phyloP scores from a whole-genome alignment of 2,113 vertebrate species.

The Phyllostomus hastatus region DNA sequence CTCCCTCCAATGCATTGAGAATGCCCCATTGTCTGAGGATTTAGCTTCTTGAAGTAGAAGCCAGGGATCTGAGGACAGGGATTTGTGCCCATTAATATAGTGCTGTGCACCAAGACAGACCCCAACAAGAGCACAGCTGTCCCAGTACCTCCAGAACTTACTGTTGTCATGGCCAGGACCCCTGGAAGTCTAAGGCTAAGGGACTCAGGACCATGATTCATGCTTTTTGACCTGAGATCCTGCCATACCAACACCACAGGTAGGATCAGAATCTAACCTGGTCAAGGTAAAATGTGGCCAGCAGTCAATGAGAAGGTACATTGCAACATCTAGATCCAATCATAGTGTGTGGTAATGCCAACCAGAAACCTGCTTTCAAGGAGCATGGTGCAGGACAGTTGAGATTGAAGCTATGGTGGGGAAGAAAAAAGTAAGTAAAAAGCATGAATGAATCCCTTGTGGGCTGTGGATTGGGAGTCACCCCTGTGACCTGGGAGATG shows the following conservation, averaged over 20 bases:
- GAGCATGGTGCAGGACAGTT: background rate
- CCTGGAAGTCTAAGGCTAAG: background rate
- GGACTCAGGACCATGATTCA: background rate
- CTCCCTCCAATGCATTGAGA: too few species aligned
- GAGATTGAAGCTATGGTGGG: background rate
- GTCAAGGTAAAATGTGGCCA: background rate
- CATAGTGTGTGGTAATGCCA: background rate
- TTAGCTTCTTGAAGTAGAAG: background rate
- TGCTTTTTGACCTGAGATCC: background rate
- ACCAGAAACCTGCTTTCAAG: background rate
- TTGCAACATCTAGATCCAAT: background rate
- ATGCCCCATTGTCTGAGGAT: too few species aligned
- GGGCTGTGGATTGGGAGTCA: background rate
- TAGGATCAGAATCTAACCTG: background rate
- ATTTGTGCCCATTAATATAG: background rate
- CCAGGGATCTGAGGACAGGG: background rate
- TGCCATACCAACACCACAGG: background rate
- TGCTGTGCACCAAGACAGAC: background rate
- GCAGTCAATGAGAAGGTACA: background rate
- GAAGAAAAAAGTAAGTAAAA: background rate
- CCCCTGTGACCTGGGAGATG: background rate
- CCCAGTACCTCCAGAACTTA: background rate
- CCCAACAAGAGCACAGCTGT: background rate
- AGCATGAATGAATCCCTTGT: background rate
- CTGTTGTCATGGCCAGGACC: accelerated